Percentiles rank a stretch among this genome's conserved stretches.
phyloP scores from a whole-genome alignment of 2,888 invertebrate species.

The Gari tellinella region DNA sequence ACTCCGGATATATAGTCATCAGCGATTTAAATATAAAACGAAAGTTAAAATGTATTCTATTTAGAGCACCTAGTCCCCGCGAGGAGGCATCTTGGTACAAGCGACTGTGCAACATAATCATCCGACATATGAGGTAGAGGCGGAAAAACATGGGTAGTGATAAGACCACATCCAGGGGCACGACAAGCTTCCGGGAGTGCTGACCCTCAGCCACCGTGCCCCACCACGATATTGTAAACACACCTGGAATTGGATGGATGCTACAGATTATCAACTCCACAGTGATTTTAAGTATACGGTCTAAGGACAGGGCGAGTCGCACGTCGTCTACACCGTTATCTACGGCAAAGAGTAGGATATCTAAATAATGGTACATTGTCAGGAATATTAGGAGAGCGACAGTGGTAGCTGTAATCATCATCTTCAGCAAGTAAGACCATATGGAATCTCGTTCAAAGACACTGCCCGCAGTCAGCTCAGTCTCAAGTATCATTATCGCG shows the following conservation, averaged over 20 bases:
- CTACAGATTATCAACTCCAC: slow-evolving; percentile 88
- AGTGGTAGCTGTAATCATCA: slow-evolving; percentile 79
- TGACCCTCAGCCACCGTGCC: slow-evolving; percentile 69
- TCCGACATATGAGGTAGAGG: slow-evolving; percentile 79
- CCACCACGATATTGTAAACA: slow-evolving; percentile 72
- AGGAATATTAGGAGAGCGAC: slow-evolving; percentile 79
- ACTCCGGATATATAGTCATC: slow-evolving; percentile 83
- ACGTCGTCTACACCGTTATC: slow-evolving; percentile 83
- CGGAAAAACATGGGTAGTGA: slow-evolving; percentile 83
- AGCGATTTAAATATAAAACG: slow-evolving; percentile 85
- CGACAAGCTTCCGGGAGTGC: slow-evolving; percentile 40
- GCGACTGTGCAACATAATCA: slow-evolving; percentile 82
- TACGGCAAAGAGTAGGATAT: slow-evolving; percentile 81
- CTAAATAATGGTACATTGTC: slow-evolving; percentile 80
- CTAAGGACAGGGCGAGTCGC: slow-evolving; percentile 78
- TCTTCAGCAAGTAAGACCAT: slow-evolving; percentile 77
- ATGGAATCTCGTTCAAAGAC: slow-evolving; percentile 64
- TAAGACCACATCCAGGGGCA: slow-evolving; percentile 81
- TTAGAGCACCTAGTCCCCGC: slow-evolving; percentile 87
- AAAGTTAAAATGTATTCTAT: slow-evolving; percentile 98
- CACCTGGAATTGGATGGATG: slow-evolving; percentile 82
- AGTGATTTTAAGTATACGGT: slow-evolving; percentile 87
- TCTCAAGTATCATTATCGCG: slow-evolving; percentile 81
- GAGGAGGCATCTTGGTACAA: slow-evolving; percentile 83
- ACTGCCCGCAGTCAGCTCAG: slow-evolving; percentile 76